Base-by-base conservation (phyloP, 2,797 vertebrate species). In the Melanitta fusca region DNA sequence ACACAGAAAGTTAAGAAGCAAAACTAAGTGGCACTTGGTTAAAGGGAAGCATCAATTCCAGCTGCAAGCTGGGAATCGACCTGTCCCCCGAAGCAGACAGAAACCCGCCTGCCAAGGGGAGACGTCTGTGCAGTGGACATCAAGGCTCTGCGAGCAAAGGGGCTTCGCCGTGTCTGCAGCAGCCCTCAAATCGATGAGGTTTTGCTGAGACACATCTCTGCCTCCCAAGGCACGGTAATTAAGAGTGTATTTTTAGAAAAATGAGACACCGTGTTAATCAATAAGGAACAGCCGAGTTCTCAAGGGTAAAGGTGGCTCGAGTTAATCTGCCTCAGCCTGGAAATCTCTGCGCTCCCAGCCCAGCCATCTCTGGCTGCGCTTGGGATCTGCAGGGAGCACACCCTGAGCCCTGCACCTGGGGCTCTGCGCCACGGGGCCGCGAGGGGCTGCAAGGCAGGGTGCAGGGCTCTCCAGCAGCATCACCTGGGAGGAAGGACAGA, bases 401-500 rank as follows among this genome's bases (percentile, higher is more conserved):
- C 19, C 51, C n/a, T 0, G 0, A 54, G 22, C 24, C 10, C 1
- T 0, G 32, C 39, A 53, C 0, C 13, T 0, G 1, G 28, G 30
- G 38, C 51, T 75, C 38, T 30, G 61, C 38, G 8, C 38, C 38
- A 16, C 14, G 14, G 25, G 27, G 51, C 38, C 17, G 3, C 17
- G 12, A 30, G 61, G 27, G 27, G 43, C 51, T 75, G 54, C 68
- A 60, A 32, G 64, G 54, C 53, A 22, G 22, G 43, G 3, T 4
- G 32, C 56, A 39, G 18, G 11, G 10, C 21, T 73, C 15, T 57
- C 34, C 8, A 27, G 58, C 5, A 66, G 27, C 43, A 47, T 11
- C 45, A 20, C 8, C 66, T 17, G 6, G 27, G 58, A 89, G 12
- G 19, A 68, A 77, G 65, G 22, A 4, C n/a, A 30, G 49, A 54